These are phyloP conservation scores for Chlorodrepanis virens DNA, from an alignment of 2,113 vertebrate genomes.

Conservation along the genomic window DNA sequence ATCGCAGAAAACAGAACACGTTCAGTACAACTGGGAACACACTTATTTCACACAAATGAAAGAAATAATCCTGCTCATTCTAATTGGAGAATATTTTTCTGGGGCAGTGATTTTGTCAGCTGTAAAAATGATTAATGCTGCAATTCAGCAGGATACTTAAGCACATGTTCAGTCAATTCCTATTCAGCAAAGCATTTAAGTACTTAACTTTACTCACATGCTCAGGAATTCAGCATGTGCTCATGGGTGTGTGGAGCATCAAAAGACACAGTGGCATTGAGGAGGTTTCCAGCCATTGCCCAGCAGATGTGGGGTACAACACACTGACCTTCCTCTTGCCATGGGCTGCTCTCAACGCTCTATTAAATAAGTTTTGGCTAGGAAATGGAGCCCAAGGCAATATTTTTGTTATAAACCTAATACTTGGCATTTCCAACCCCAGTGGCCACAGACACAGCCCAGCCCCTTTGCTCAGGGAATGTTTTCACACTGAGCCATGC, in stretches of 20 bases:
- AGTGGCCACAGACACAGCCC: not conserved
- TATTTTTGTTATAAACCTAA: not conserved
- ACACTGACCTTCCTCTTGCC: not conserved
- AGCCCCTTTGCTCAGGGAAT: not conserved
- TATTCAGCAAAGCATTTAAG: slow-evolving; percentile 65
- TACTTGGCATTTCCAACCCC: not conserved
- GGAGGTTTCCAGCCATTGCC: not conserved
- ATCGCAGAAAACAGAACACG: slow-evolving; percentile 48
- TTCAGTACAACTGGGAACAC: slow-evolving; percentile 42
- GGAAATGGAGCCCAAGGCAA: not conserved
- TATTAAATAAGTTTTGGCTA: not conserved
- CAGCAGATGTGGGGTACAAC: not conserved
- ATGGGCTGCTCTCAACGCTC: not conserved
- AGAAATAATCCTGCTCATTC: slow-evolving; percentile 58
- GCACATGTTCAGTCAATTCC: slow-evolving; percentile 68
- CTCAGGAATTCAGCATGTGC: slow-evolving; percentile 52
- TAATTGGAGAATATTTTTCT: slow-evolving; percentile 71
- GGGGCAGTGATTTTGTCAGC: slow-evolving; percentile 66
- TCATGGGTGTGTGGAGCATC: not conserved
- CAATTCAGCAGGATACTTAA: slow-evolving; percentile 63
- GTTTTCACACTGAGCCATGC: rapidly evolving
- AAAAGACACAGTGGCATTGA: not conserved
- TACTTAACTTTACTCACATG: slow-evolving; percentile 59
- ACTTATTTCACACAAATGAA: slow-evolving; percentile 61
- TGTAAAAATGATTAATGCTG: slow-evolving; percentile 68